These are phyloP conservation scores for Chaenogobius annularis DNA, from an alignment of 2,113 vertebrate species.

Conservation along the genomic window DNA sequence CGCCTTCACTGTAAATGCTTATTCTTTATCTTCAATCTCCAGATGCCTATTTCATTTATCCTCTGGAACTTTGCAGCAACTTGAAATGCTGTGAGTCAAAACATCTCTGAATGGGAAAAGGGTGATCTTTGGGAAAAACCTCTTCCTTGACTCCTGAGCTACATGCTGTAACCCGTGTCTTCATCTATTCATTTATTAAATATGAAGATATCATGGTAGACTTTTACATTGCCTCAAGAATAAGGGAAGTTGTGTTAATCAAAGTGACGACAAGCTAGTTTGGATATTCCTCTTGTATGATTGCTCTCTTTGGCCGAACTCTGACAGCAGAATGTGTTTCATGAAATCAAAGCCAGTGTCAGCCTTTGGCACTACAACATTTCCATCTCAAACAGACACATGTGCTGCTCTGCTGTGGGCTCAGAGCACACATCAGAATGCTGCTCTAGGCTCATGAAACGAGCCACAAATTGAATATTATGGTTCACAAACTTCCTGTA, in stretches of 20 bases:
- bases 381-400: constrained; percentile 35
- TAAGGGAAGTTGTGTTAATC: constrained; percentile 13
- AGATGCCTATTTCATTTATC: constrained; percentile 15
- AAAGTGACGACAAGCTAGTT: constrained; percentile 16
- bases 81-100: constrained; percentile 25
- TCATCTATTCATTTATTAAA: constrained; percentile 43
- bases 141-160: neutral
- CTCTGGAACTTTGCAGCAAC: constrained; percentile 12
- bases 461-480: constrained; percentile 11
- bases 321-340: constrained; percentile 34
- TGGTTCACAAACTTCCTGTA: constrained; percentile 6
- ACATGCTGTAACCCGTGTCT: neutral
- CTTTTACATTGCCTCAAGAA: constrained; percentile 4
- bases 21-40: constrained; percentile 7
- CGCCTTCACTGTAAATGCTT: constrained; percentile 20
- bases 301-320: constrained; percentile 12
- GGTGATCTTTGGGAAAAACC: neutral
- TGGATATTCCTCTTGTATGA: constrained; percentile 12
- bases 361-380: constrained; percentile 38
- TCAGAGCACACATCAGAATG: constrained; percentile 14
- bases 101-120: constrained; percentile 12
- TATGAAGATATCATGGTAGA: neutral
- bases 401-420: neutral
- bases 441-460: constrained; percentile 45
- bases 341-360: constrained; percentile 46